phyloP scores from a whole-genome alignment of 2,797 vertebrate genomes.

The Paramormyrops hopkinsi region DNA sequence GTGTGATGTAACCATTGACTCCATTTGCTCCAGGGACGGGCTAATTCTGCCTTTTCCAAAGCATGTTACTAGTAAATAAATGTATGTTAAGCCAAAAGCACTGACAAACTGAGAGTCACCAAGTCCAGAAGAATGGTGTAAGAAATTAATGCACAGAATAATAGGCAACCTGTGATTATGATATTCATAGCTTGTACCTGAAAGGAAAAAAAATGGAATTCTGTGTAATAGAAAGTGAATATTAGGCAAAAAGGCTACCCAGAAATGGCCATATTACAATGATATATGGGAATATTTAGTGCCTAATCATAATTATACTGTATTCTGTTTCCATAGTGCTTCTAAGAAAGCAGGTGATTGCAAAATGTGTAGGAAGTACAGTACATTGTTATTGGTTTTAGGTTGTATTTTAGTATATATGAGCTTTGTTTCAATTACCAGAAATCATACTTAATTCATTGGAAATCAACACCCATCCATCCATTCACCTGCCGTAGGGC shows the following conservation, averaged over 20 bases:
- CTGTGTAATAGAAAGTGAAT: neutral
- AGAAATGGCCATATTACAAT: neutral
- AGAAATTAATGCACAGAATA: neutral
- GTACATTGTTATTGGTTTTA: constrained; percentile 64
- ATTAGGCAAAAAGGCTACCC: neutral
- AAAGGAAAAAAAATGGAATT: neutral
- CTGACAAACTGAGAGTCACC: neutral
- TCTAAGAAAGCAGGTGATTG: constrained; percentile 59
- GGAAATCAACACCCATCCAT: neutral
- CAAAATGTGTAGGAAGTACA: constrained; percentile 31
- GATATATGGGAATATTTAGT: neutral
- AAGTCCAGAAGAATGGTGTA: neutral
- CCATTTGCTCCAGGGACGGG: neutral
- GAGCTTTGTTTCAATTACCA: constrained; percentile 58
- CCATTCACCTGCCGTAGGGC: neutral
- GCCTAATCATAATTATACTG: constrained; percentile 19
- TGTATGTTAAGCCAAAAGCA: neutral
- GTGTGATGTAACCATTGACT: neutral
- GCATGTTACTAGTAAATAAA: neutral
- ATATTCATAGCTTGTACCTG: neutral
- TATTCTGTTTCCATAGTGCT: constrained; percentile 47
- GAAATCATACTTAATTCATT: constrained; percentile 60
- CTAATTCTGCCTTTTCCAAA: neutral
- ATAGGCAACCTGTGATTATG: neutral
- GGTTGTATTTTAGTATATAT: constrained; percentile 56